Conservation (phyloP, 2,797 vertebrate genomes). For the Microchirus variegatus region DNA sequence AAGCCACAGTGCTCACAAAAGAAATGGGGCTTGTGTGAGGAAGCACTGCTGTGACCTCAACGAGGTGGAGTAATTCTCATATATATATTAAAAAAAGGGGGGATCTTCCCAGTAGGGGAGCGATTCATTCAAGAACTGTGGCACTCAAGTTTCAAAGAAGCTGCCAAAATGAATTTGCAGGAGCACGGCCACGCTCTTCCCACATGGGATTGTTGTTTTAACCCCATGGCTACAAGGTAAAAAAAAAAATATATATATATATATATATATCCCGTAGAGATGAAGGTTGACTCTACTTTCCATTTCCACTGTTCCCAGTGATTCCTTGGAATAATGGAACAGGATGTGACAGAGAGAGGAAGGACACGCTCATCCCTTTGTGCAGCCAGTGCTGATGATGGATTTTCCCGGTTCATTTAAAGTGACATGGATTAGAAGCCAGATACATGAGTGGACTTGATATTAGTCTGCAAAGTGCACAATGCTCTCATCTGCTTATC, state of each 20-base stretch:
- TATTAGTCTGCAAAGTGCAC: slow-evolving; percentile 46
- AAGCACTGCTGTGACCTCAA: slow-evolving; percentile 45
- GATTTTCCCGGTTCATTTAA: slow-evolving; percentile 45
- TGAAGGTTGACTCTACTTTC: not conserved
- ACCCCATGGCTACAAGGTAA: slow-evolving; percentile 41
- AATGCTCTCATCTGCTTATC: slow-evolving; percentile 46
- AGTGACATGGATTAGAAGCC: slow-evolving; percentile 59
- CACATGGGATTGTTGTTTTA: slow-evolving; percentile 41
- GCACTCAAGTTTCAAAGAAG: slow-evolving; percentile 40
- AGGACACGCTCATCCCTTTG: slow-evolving; percentile 34
- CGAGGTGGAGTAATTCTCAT: slow-evolving; percentile 22
- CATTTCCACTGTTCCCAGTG: slow-evolving; percentile 18
- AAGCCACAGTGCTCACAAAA: slow-evolving; percentile 25
- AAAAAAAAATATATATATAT: slow-evolving; percentile 1
- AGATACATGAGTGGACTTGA: slow-evolving; percentile 46
- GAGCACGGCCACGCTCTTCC: slow-evolving; percentile 23
- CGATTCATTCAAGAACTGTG: slow-evolving; percentile 27
- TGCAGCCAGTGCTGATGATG: slow-evolving; percentile 13
- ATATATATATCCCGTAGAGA: slow-evolving; percentile 19
- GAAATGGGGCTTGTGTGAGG: slow-evolving; percentile 17
- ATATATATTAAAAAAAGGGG: slow-evolving; percentile 6
- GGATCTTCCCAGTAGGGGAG: slow-evolving; percentile 25
- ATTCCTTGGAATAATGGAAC: slow-evolving; percentile 11
- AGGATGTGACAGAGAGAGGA: slow-evolving; percentile 27
- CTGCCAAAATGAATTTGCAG: slow-evolving; percentile 42